These are phyloP conservation scores for Nesidiocoris tenuis DNA, from an alignment of 2,888 invertebrate genomes.

Conservation along the genomic window DNA sequence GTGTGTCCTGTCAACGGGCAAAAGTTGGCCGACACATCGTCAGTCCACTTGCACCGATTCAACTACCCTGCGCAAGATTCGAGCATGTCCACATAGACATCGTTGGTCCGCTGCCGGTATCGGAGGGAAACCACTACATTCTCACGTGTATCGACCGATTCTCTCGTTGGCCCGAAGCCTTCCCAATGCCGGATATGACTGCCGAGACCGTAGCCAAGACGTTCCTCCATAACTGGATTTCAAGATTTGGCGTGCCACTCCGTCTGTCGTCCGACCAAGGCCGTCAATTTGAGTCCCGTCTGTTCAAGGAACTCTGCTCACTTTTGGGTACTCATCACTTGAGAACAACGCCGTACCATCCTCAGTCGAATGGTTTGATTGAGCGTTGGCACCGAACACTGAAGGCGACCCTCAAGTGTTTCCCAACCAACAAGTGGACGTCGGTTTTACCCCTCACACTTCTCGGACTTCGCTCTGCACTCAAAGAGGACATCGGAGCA, in stretches of 20 bases:
- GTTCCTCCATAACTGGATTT: slow-evolving; percentile 14
- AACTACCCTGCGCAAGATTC: slow-evolving; percentile 51
- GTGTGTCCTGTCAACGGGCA: slow-evolving; percentile 53
- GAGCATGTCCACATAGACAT: slow-evolving; percentile 53
- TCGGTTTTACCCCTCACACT: slow-evolving; percentile 23
- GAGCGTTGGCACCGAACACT: slow-evolving; percentile 41
- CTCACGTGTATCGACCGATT: slow-evolving; percentile 11
- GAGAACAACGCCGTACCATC: slow-evolving; percentile 33
- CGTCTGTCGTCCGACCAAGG: slow-evolving; percentile 16
- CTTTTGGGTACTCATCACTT: slow-evolving; percentile 15
- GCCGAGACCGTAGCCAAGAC: slow-evolving; percentile 13
- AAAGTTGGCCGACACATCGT: slow-evolving; percentile 53
- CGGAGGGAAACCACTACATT: slow-evolving; percentile 5
- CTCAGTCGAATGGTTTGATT: slow-evolving; percentile 36
- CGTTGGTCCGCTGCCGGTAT: slow-evolving; percentile 48
- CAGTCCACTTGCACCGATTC: slow-evolving; percentile 50
- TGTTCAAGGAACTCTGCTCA: not conserved
- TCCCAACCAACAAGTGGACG: slow-evolving; percentile 6
- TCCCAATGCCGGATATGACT: slow-evolving; percentile 19
- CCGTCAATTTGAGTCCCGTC: slow-evolving; percentile 1
- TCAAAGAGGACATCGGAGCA: slow-evolving; percentile 28
- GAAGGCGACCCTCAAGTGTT: slow-evolving; percentile 35
- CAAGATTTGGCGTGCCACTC: slow-evolving; percentile 6
- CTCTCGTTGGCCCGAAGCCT: slow-evolving; percentile 12
- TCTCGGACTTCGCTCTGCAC: slow-evolving; percentile 32